Base-by-base conservation (phyloP, 2,113 vertebrate genomes). In the Atractosteus spatula region DNA sequence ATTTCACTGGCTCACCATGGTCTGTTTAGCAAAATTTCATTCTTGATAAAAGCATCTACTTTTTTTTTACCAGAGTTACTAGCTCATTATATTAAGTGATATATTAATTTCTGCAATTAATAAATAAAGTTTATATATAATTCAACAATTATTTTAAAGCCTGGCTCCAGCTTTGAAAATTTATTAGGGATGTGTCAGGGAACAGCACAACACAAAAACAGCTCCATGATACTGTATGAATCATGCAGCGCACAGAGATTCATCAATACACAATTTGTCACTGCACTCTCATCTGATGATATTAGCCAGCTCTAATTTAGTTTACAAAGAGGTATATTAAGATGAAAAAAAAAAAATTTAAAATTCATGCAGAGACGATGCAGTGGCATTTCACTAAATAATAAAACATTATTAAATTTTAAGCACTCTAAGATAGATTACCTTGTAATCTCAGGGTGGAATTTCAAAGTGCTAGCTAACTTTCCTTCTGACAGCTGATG, bases 401-500 rank as follows among this genome's bases (percentile, higher is more conserved):
- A 79, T 73, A 79, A 67, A 76, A 69, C 55, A 61, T 17, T 55
- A 78, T 79, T 41, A 14, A 81, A 77, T 66, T 71, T 73, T 42
- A 69, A 71, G 78, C 65, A 75, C 71, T 64, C 63, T 16, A 4
- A 80, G 77, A 69, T 74, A 74, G 69, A 78, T 83, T 84, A 83
- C 79, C 77, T 84, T 79, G 79, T 81, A 83, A 84, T 84, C 69
- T 82, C 70, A 78, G 73, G 65, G 45, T 70, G 81, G 77, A 78
- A 82, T 79, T 80, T 62, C 80, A 80, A 72, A 79, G 74, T 78
- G 61, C 59, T 78, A 75, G 73, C 64, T 62, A 70, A 74, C 71
- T 84, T 83, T 89, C 82, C 83, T 88, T 81, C 54, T 1, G 14
- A 74, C 29, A 29, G 29, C 29, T 29, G 51, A 80, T 80, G 74